Evolutionary conservation across 1,140 invertebrate species (phyloP), one percentile per base, ranked within the genome.

Genomic region (Gerris buenoi): DNA sequence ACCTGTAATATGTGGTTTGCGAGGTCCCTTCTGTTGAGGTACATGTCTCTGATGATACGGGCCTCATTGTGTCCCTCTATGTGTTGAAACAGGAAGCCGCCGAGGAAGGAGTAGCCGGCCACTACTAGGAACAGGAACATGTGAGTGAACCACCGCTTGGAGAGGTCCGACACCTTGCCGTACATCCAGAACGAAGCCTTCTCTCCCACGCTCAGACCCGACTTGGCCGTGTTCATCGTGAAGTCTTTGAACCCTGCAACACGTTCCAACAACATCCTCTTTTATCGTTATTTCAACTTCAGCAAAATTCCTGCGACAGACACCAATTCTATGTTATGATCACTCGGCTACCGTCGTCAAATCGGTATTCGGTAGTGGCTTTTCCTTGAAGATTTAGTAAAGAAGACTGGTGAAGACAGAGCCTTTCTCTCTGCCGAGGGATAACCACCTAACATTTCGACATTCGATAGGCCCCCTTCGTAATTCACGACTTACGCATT

Each of bases 111-210:
- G 75, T 93, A 93, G 3, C 86, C 77, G 27, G 86, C 77, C 28
- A 93, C 82, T 69, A 92, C 84, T 65, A 88, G 72, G 70, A 88
- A 83, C 66, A 94, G 81, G 76, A 93, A 91, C 33, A 91, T 83
- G 78, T 94, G 91, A 10, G 90, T 92, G 75, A 93, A 92, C 89
- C 90, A 93, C 69, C 84, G 84, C 71, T 84, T 86, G 0, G 89
- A 92, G 81, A 85, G 86, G 15, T 82, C 78, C 74, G 86, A 86
- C 73, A 82, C 79, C 78, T 88, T 91, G 68, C 86, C 85, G 73
- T 90, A 89, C 62, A 89, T 76, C 82, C 88, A 90, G 72, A 85
- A 88, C 0, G 86, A 87, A 68, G 83, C 83, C 74, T 90, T 91
- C 76, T 92, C 89, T 22, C 90, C 90, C 26, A 85, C 82, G 75